These are phyloP conservation scores for Synaphobranchus kaupii DNA, from an alignment of 2,797 vertebrate genomes.

Conservation along the genomic window DNA sequence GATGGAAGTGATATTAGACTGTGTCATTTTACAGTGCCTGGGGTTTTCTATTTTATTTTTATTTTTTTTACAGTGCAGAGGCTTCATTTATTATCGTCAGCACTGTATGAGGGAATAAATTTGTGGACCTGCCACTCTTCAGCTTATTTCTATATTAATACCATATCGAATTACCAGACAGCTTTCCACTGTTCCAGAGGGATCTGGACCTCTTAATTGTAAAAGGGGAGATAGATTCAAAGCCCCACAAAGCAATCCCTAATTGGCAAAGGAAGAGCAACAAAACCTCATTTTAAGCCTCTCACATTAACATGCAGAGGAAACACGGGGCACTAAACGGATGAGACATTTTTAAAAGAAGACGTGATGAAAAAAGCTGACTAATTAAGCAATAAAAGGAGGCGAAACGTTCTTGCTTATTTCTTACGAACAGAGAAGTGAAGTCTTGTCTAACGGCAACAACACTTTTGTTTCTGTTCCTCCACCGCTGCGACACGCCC, in stretches of 20 bases:
- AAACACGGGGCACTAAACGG: not conserved
- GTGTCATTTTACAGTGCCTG: conserved; percentile 36
- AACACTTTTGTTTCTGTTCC: not conserved
- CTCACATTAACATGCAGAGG: conserved; percentile 20
- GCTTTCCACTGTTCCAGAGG: conserved; percentile 42
- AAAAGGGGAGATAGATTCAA: conserved; percentile 34
- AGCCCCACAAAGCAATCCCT: conserved; percentile 43
- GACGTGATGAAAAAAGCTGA: conserved; percentile 29
- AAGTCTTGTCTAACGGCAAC: not conserved
- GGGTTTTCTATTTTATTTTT: conserved; percentile 12
- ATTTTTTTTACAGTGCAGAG: not conserved
- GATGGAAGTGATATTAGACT: conserved; percentile 41
- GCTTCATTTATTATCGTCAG: conserved; percentile 50
- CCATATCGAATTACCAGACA: conserved; percentile 63
- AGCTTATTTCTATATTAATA: conserved; percentile 66
- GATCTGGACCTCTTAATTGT: conserved; percentile 43
- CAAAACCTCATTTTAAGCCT: conserved; percentile 47
- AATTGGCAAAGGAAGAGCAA: conserved; percentile 51
- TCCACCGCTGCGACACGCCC: not conserved
- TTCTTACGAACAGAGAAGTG: not conserved
- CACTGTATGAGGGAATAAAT: conserved; percentile 61
- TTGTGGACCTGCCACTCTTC: conserved; percentile 49
- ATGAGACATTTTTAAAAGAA: not conserved
- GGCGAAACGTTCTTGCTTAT: conserved; percentile 11
- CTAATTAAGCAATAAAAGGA: conserved; percentile 43